Base-by-base conservation (phyloP, 2,113 vertebrate genomes). In the Mustelus asterias region DNA sequence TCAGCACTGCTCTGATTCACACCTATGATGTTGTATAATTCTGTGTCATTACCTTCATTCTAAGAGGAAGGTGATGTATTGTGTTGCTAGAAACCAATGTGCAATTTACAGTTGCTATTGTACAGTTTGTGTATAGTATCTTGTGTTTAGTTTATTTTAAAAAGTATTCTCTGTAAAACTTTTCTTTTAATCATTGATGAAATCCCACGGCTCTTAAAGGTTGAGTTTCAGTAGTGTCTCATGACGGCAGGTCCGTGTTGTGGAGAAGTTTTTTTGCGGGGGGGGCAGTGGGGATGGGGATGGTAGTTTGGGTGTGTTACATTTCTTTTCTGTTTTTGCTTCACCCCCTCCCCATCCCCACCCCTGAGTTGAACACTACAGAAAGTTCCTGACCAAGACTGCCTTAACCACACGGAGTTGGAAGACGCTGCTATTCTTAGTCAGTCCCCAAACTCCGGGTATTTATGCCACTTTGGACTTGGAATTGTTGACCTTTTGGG, bases 81-180 rank as follows among this genome's bases (percentile, higher is more conserved):
- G 58, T 92, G 88, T 92, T n/a, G 88, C 29, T 20, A 33, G 88
- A 63, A 92, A 33, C 54, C 88, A 63, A n/a, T 92, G 88, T 63
- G 88, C 58, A 63, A 92, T 92, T 63, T 33, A 60, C 16, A 63
- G 88, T 92, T 63, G 33, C 54, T 63, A n/a, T 60, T 92, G 88
- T 63, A 92, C 88, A 92, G 88, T 63, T 60, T 92, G 54, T 92
- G 88, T 92, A 92, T 60, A 92, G 88, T 58, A 92, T 58, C 88
- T 92, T 63, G 54, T 92, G 80, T 83, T 63, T 92, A 60, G 88
- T 92, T 92, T 92, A 92, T 60, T 92, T 92, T 92, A 63, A 92
- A 29, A 33, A 33, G 88, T 63, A 26, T 58, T 44, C 4, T 83
- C 78, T 83, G 14, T 83, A 18, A 41, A 48, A 58, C 24, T n/a